Base-by-base conservation (phyloP, 64 coral and sea anemone species). In the Porites lutea region DNA sequence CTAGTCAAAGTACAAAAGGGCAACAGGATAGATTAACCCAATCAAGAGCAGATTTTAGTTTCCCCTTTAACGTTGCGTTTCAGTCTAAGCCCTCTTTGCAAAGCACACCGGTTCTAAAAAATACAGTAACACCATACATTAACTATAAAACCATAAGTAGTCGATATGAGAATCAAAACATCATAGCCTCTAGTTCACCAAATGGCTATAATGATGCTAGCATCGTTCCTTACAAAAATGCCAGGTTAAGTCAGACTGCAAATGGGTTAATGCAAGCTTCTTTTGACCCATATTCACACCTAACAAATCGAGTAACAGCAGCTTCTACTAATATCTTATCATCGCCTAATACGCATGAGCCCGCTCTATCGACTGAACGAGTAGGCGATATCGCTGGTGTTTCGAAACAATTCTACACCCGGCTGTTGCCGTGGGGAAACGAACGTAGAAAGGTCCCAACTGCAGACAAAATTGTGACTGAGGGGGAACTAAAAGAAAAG, bases 401-500 rank as follows among this genome's bases (percentile, higher is more conserved):
- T 78, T 52, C 49, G 22, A 77, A 52, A 8, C 43, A 6, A 77
- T 54, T 78, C 57, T 8, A 78, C 9, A 12, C 6, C 6, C 50
- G 19, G 3, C 75, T 19, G 50, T 15, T 9, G 21, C 19, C 14
- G 2, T 52, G 47, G 50, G 52, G 19, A 10, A 78, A 54, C 15
- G 52, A 9, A 1, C 2, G 4, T 12, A 57, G 37, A 78, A 20
- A 23, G 10, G n/a, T 2, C 22, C 23, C 75, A 55, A 12, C 18
- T 55, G 75, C 19, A 53, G 75, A 57, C n/a, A 78, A 78, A 53
- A 21, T 78, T 78, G 75, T 78, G 13, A 78, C 75, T 22, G 75
- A 78, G 57, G 75, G 75, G 20, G 75, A 78, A 57, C 16, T 78
- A 54, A 78, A 78, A 22, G 75, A 78, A 55, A 78, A 78, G 57